phyloP scores from a whole-genome alignment of 1,140 invertebrate genomes.

The Dendrolimus kikuchii region DNA sequence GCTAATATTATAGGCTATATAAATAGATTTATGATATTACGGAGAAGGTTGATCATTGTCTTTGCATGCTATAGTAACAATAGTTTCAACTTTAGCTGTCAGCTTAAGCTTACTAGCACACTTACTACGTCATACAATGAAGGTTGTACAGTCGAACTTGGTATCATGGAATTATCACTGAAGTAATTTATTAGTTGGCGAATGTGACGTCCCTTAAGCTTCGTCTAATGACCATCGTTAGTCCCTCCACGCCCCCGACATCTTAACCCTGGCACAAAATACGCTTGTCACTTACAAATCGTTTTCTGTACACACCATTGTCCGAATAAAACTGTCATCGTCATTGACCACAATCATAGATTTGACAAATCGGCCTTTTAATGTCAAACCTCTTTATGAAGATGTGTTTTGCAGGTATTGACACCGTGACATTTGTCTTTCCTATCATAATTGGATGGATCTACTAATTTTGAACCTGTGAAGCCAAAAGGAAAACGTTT shows the following conservation, averaged over 20 bases:
- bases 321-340: slow-evolving; percentile 24
- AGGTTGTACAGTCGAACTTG: slow-evolving; percentile 57
- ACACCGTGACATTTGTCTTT: slow-evolving; percentile 1
- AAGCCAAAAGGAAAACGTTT: slow-evolving; percentile 30
- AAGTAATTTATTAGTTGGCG: slow-evolving; percentile 62
- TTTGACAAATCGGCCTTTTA: slow-evolving; percentile 30
- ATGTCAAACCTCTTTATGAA: slow-evolving; percentile 18
- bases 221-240: slow-evolving; percentile 50
- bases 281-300: slow-evolving; percentile 51
- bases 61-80: too few species aligned
- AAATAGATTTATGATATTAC: too few species aligned
- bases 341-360: slow-evolving; percentile 31
- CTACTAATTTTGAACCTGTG: slow-evolving; percentile 4
- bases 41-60: too few species aligned
- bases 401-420: slow-evolving; percentile 15
- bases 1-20: too few species aligned
- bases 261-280: slow-evolving; percentile 39
- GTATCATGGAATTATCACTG: slow-evolving; percentile 46
- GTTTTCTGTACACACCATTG: slow-evolving; percentile 34
- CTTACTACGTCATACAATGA: neutral
- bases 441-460: too few species aligned
- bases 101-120: neutral
- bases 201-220: slow-evolving; percentile 63
- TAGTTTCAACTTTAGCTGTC: neutral
- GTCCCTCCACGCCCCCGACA: slow-evolving; percentile 31